Base-by-base conservation (phyloP, 2,888 invertebrate species). In the Acleris laterana region DNA sequence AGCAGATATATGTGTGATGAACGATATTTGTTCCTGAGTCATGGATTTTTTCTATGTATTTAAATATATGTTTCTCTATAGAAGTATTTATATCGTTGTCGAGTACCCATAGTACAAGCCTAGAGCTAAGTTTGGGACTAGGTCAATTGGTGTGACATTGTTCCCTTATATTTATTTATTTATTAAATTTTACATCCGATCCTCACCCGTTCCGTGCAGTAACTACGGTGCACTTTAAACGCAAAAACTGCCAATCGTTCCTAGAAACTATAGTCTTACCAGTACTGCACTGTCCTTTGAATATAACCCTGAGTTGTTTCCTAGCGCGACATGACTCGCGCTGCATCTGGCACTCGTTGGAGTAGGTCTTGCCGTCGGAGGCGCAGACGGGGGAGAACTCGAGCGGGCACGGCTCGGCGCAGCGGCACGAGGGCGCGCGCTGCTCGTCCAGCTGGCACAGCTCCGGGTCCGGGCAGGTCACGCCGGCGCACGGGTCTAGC, bases 321-420 rank as follows among this genome's bases (percentile, higher is more conserved):
- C 96, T 93, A 32, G 95, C 94, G 55, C 96, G 94, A 85, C 98
- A 98, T 20, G 97, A 96, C 82, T 97, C 95, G 76, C 96, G 95
- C 73, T 96, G 94, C 86, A 98, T 94, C 77, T 96, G 95, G 84
- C 98, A 98, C 85, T 97, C 96, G 87, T 97, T 97, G 71, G 96
- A 94, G 83, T 97, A 97, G 1, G 96, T 96, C 84, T 96, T 96
- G 60, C 96, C 96, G 87, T 96, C 96, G 55, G 96, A 96, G 11
- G 96, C 96, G 77, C 96, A 96, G 56, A 96, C 94, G 0, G 96
- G 96, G 9, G 95, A 94, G 84, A 97, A 96, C 82, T 96, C 96
- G 60, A 97, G 94, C 5, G 96, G 95, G 75, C 97, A 96, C 53
- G 95, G 94, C 79, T 96, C 96, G 57, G 96, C 96, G 83, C 98